A percentile compares a stretch with the other conserved stretches of the same genome.
Evolutionary conservation across 2,797 vertebrate genomes (phyloP).

Genomic region (Sebastiscus albofasciatus): DNA sequence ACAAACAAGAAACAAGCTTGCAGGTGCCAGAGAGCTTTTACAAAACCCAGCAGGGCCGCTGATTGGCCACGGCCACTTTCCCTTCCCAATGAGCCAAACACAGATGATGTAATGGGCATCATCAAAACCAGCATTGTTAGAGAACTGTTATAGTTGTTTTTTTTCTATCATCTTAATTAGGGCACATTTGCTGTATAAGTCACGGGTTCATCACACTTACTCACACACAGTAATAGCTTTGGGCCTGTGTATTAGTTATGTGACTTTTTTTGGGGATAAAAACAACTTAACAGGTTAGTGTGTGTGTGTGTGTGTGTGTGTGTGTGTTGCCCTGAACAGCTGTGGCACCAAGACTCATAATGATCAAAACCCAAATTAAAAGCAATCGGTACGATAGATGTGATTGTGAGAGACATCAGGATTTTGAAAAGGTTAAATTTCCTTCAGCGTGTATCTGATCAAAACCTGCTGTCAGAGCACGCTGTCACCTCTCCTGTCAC

Average conservation of each 20-base stretch:
- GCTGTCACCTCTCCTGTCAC: not conserved
- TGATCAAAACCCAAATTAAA: constrained; percentile 3
- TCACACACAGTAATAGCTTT: not conserved
- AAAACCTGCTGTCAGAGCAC: not conserved
- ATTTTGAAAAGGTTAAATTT: not conserved
- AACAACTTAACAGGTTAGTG: not conserved
- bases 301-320: not conserved
- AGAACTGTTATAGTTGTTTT: not conserved
- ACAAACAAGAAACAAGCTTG: constrained; percentile 19
- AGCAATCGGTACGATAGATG: not conserved
- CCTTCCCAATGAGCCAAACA: constrained; percentile 29
- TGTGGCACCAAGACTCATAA: not conserved
- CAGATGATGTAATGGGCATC: constrained; percentile 37
- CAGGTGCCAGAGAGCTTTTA: constrained; percentile 20
- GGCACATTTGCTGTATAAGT: not conserved
- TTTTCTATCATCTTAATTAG: constrained; percentile 22
- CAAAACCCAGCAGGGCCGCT: constrained; percentile 19
- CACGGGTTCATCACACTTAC: not conserved
- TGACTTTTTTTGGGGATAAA: not conserved
- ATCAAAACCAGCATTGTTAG: constrained; percentile 38
- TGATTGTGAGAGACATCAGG: not conserved
- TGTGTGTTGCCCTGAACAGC: not conserved
- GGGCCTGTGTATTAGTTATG: not conserved
- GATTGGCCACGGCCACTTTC: constrained; percentile 30
- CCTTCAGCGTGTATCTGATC: not conserved